Base-by-base conservation (phyloP, 2,113 vertebrate species). In the Epinephelus fuscoguttatus region DNA sequence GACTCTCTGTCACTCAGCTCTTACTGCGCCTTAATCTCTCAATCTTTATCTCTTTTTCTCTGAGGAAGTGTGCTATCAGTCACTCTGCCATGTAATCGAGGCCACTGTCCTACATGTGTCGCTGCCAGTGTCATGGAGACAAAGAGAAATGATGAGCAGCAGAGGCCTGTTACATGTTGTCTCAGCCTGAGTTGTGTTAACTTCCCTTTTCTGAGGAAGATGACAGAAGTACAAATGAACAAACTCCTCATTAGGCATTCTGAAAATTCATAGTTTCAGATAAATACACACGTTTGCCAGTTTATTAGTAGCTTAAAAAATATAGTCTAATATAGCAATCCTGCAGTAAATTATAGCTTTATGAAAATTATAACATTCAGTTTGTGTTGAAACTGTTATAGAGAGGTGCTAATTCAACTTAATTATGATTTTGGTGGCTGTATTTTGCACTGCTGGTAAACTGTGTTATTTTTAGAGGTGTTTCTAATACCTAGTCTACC, bases 41-140 rank as follows among this genome's bases (percentile, higher is more conserved):
- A 23, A 30, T 69, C 70, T 81, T 77, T 70, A 72, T 84, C 56
- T 84, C 14, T 21, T 49, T 72, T 79, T 70, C 70, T 59, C 52
- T 21, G 75, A 70, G 62, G 75, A 75, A 18, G 5, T 25, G 7
- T 18, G 4, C 23, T 64, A 82, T 84, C 82, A 60, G 66, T 86
- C 74, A 81, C n/a, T 72, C 74, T 85, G 64, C 57, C 82, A 75
- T 81, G 81, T 80, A 55, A 81, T 81, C 3, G 2, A 80, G 80
- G 82, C 50, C 52, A 10, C 66, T 76, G 81, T 78, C 82, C 33
- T 17, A 80, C 85, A 85, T 77, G 63, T 84, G 70, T 88, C 4
- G 0, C 49, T 79, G 53, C 37, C 78, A 53, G 25, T 60, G 76
- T 85, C 68, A 52, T 52, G 1, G 30, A 69, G 33, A 80, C 57